Percentiles rank a stretch among this genome's conserved stretches.
Conservation (phyloP, 2,113 vertebrate genomes). For the Hepsetus odoe region DNA sequence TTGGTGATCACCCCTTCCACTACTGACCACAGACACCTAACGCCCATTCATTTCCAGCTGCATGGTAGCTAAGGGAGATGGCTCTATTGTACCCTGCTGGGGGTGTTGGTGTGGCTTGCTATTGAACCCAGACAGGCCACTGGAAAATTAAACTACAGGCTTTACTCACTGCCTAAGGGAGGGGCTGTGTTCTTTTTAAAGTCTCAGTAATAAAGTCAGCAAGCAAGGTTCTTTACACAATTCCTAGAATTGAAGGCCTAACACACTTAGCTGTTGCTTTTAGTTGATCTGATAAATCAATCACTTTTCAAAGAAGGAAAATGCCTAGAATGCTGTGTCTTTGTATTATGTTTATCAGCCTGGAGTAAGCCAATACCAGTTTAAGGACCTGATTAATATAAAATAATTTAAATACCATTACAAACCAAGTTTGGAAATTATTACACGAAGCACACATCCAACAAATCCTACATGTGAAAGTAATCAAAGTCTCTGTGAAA, state of each 20-base stretch:
- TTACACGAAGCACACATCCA: neutral
- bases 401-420: neutral
- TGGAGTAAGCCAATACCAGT: neutral
- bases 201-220: too few relatives aligned
- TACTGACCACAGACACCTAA: neutral
- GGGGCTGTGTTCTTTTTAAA: neutral
- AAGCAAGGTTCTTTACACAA: too few relatives aligned
- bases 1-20: conserved; percentile 26
- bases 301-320: too few relatives aligned
- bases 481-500: neutral
- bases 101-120: neutral
- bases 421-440: neutral
- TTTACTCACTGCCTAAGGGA: neutral
- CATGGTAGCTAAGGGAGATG: conserved; percentile 32
- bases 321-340: too few relatives aligned
- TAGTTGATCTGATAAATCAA: too few relatives aligned
- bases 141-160: neutral
- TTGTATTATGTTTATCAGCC: too few relatives aligned
- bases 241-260: too few relatives aligned
- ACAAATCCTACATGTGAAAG: neutral
- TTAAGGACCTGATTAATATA: neutral
- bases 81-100: conserved; percentile 7
- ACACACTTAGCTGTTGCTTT: too few relatives aligned
- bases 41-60: conserved; percentile 23
- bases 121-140: neutral